These are phyloP conservation scores for Drosophila micromelanica DNA, from an alignment of 1,140 invertebrate species.

Conservation along the genomic window DNA sequence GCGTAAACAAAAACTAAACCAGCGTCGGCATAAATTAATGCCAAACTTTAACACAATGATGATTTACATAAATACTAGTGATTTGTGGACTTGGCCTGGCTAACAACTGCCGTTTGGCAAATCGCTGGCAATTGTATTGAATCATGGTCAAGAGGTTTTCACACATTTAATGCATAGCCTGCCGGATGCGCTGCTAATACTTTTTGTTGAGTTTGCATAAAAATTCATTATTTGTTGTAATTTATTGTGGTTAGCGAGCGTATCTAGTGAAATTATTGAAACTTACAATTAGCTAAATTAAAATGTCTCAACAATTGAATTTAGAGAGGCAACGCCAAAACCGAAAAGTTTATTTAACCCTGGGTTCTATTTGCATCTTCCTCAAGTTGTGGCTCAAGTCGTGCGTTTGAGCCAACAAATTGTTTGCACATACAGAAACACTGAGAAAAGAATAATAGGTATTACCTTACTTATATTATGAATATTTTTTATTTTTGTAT, in stretches of 20 bases:
- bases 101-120: constrained; percentile 2
- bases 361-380: constrained; percentile 65
- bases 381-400: constrained; percentile 13
- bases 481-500: too few relatives aligned
- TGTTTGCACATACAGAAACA: constrained; percentile 20
- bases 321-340: constrained; percentile 44
- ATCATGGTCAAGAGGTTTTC: constrained; percentile 68
- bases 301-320: constrained; percentile 42
- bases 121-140: constrained; percentile 45
- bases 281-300: constrained; percentile 72
- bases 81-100: constrained; percentile 21
- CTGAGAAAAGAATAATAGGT: too few relatives aligned
- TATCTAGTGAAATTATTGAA: constrained; percentile 72
- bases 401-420: constrained; percentile 21
- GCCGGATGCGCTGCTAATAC: constrained; percentile 58
- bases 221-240: constrained; percentile 60
- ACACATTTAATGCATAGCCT: constrained; percentile 46
- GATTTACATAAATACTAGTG: constrained; percentile 55
- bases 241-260: constrained; percentile 50
- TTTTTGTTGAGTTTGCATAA: constrained; percentile 37
- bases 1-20: constrained; percentile 26
- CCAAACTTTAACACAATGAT: constrained; percentile 8
- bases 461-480: too few relatives aligned
- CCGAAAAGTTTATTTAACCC: constrained; percentile 18
- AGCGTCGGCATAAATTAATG: constrained; percentile 50